Conservation (phyloP, 2,797 vertebrate genomes). For the Agapornis canus region DNA sequence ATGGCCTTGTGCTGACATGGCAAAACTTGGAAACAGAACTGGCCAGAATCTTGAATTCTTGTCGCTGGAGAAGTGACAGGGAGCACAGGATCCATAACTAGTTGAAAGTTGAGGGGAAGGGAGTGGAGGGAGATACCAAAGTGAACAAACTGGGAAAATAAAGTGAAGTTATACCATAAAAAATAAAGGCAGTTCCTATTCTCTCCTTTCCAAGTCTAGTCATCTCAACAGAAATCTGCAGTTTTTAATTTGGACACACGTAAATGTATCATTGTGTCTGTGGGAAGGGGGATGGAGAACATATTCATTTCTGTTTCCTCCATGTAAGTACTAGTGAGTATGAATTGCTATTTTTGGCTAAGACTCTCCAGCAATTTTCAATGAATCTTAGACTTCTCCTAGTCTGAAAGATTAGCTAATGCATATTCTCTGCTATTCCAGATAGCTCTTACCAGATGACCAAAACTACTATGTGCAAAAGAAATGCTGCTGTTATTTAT, state of each 20-base stretch:
- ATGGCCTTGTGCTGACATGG: not conserved
- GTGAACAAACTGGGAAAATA: not conserved
- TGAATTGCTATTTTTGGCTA: not conserved
- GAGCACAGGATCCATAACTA: not conserved
- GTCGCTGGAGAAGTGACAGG: not conserved
- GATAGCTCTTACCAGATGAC: not conserved
- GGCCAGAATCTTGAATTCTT: not conserved
- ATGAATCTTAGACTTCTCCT: not conserved
- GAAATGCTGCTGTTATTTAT: not conserved
- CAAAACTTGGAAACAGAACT: not conserved
- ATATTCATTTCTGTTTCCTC: not conserved
- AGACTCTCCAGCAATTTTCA: not conserved
- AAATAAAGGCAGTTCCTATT: not conserved
- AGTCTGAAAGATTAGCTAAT: not conserved
- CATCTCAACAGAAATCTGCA: not conserved
- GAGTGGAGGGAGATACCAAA: not conserved
- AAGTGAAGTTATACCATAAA: not conserved
- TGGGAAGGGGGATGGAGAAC: not conserved
- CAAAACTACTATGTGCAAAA: not conserved
- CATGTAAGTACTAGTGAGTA: not conserved
- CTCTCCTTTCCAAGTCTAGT: not conserved
- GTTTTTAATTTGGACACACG: not conserved
- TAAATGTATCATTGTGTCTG: not conserved
- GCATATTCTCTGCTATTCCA: not conserved
- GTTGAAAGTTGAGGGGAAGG: not conserved